Evolutionary conservation across 2,888 invertebrate genomes (phyloP), one percentile per base, ranked within the genome.

Genomic region (Cryptosula pallasiana): DNA sequence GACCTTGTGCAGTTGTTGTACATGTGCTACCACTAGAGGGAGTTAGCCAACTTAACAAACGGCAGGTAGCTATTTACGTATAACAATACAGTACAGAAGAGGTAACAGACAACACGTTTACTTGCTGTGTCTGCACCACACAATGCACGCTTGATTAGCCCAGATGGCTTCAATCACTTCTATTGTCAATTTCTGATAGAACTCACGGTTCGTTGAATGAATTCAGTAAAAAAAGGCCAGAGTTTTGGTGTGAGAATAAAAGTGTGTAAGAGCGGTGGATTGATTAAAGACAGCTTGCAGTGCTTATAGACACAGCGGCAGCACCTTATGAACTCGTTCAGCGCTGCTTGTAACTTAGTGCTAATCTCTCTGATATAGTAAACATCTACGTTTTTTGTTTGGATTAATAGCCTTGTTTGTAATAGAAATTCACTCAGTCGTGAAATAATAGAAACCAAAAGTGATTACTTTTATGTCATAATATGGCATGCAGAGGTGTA

Each of bases 391-490:
- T 34, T 3, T 25, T 55, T 32, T 63, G 63, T 63, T 63, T 63
- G 32, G 27, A 63, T 63, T 32, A 63, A 5, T 3, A 32, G 34
- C 34, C 32, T 32, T 63, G 63, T 63, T 63, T 63, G 63, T n/a
- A 32, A 25, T 63, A 32, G n/a, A 32, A 63, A 34, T 32, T 63
- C 20, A 25, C 29, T 32, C 20, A 20, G 9, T 63, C 63, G 32
- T 32, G 27, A 63, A 63, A 13, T 63, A 63, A 63, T 63, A 34
- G 32, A 63, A 63, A 63, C 32, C 63, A 32, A 63, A 13, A 16
- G 29, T 34, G 13, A 34, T 27, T 27, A 5, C 63, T 34, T 32
- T 63, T 63, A 63, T 63, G 63, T 63, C 32, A 27, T 63, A 63
- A 63, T 63, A 32, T 13, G 34, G 45, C 45, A 5, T 20, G 45